Evolutionary conservation across 2,888 invertebrate species (phyloP).

Genomic region (Microctonus brassicae): DNA sequence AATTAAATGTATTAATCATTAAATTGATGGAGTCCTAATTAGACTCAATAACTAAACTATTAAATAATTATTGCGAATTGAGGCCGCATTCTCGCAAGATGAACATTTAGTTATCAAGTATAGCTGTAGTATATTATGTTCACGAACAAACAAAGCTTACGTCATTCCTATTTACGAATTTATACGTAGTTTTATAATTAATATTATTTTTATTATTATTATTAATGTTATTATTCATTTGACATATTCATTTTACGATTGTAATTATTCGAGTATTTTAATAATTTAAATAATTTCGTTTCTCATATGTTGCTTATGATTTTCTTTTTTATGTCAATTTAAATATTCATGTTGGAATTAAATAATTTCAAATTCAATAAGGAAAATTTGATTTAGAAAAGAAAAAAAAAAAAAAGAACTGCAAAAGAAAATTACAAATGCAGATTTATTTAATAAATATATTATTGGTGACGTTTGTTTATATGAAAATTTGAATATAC

Average conservation of each 20-base stretch:
- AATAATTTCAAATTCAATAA: too few species aligned
- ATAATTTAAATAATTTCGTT: neutral
- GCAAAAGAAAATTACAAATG: too few species aligned
- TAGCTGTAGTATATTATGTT: conserved; percentile 21
- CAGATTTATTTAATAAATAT: neutral
- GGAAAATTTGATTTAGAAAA: neutral
- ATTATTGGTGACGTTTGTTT: neutral
- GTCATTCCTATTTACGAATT: conserved; percentile 19
- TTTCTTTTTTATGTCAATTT: neutral
- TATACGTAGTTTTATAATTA: neutral
- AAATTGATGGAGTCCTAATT: conserved; percentile 68
- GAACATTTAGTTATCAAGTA: conserved; percentile 35
- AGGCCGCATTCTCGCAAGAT: conserved; percentile 55
- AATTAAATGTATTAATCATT: conserved; percentile 69
- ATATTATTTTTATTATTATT: neutral
- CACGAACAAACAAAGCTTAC: conserved; percentile 27
- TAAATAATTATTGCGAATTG: conserved; percentile 68
- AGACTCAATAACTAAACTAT: conserved; percentile 69
- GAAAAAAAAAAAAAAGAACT: too few species aligned
- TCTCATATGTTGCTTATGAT: neutral
- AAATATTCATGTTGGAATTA: too few species aligned
- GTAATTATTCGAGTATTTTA: neutral
- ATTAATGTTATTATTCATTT: neutral
- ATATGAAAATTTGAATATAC: neutral
- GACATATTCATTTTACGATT: neutral